Conservation (phyloP, 2,113 vertebrate species). For the Gopherus flavomarginatus region DNA sequence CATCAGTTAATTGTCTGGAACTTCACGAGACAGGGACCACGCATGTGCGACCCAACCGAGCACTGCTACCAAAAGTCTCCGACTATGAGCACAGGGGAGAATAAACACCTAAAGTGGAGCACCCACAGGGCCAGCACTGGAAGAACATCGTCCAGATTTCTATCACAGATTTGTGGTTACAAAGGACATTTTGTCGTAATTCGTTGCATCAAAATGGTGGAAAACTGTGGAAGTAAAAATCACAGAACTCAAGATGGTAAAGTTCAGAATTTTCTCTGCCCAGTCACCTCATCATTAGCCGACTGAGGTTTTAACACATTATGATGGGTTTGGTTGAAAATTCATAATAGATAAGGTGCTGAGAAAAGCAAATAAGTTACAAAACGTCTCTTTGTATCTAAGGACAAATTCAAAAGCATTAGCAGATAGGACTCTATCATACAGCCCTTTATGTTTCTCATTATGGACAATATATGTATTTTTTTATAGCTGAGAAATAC, state of each 20-base stretch:
- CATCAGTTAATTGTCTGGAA: too few species aligned
- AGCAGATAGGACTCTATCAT: not conserved
- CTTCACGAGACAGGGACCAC: too few species aligned
- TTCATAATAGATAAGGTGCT: not conserved
- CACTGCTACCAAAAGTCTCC: too few species aligned
- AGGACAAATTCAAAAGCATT: not conserved
- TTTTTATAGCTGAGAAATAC: conserved; percentile 19
- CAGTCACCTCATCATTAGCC: not conserved
- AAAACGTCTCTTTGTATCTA: not conserved
- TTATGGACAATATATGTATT: not conserved
- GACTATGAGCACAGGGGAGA: too few species aligned
- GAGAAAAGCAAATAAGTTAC: not conserved
- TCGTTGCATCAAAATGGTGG: not conserved
- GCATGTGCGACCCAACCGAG: too few species aligned
- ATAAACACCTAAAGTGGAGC: too few species aligned
- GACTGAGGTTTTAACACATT: rapidly evolving
- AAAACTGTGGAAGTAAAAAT: not conserved
- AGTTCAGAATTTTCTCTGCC: not conserved
- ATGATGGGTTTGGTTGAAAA: not conserved
- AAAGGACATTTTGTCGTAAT: not conserved
- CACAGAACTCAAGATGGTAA: not conserved
- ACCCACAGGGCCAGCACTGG: too few species aligned
- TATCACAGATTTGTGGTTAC: not conserved
- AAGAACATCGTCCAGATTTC: not conserved
- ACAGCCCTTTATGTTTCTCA: conserved; percentile 7